Evolutionary conservation across 2,113 vertebrate genomes (phyloP).

Genomic region (Todiramphus chloris): DNA sequence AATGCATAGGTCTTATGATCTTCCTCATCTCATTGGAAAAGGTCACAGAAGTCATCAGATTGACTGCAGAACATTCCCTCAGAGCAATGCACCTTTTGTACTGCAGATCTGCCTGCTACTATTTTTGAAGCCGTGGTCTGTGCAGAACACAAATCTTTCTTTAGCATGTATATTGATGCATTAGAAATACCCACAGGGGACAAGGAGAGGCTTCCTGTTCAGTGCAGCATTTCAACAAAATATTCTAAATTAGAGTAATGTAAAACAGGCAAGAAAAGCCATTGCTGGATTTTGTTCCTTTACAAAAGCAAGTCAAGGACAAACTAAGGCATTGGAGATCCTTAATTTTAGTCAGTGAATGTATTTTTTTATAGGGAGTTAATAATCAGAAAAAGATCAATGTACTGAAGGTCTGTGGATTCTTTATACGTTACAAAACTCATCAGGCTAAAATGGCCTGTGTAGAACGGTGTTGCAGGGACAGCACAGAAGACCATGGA

Average conservation of each 20-base stretch:
- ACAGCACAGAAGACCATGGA: background rate
- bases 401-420: background rate
- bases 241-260: background rate
- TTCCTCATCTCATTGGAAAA: background rate
- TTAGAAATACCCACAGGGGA: background rate
- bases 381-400: background rate
- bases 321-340: background rate
- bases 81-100: conserved; percentile 33
- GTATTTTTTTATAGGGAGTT: background rate
- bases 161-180: conserved; percentile 11
- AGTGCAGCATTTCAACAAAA: background rate
- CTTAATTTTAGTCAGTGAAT: background rate
- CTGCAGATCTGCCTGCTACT: background rate
- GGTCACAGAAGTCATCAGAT: conserved; percentile 34
- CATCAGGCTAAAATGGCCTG: background rate
- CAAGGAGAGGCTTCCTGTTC: background rate
- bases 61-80: conserved; percentile 7
- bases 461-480: background rate
- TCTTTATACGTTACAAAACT: background rate
- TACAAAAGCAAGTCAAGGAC: background rate
- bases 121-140: background rate
- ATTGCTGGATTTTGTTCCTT: background rate
- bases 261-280: background rate
- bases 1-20: background rate
- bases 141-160: background rate